A percentile compares a stretch with the other conserved stretches of the same genome.
Evolutionary conservation across 2,797 vertebrate species (phyloP).

Genomic region (Pseudomugil gertrudae): DNA sequence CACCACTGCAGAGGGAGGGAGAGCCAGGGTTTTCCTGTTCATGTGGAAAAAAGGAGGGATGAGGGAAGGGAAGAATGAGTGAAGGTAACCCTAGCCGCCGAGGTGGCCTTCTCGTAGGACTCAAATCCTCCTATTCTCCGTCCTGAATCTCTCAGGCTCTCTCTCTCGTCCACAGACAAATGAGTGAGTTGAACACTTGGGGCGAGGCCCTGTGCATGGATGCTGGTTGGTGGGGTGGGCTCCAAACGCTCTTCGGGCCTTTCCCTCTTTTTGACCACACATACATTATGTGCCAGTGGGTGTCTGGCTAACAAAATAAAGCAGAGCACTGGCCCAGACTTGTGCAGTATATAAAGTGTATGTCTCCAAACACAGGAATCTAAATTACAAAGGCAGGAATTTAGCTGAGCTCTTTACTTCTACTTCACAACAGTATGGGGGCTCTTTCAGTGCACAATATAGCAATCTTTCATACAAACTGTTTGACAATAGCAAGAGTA

Average conservation of each 20-base stretch:
- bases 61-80: slow-evolving; percentile 65
- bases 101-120: slow-evolving; percentile 74
- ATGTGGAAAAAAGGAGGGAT: slow-evolving; percentile 60
- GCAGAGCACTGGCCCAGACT: slow-evolving; percentile 45
- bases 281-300: slow-evolving; percentile 55
- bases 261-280: slow-evolving; percentile 56
- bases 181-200: slow-evolving; percentile 33
- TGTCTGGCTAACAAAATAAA: slow-evolving; percentile 66
- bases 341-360: slow-evolving; percentile 61
- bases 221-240: slow-evolving; percentile 38
- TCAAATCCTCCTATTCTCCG: slow-evolving; percentile 59
- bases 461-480: slow-evolving; percentile 62
- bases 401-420: slow-evolving; percentile 42
- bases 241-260: slow-evolving; percentile 39
- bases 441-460: slow-evolving; percentile 43
- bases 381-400: slow-evolving; percentile 60
- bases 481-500: slow-evolving; percentile 30
- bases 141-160: slow-evolving; percentile 41
- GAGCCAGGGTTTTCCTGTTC: slow-evolving; percentile 70
- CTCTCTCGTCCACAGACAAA: slow-evolving; percentile 33
- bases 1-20: slow-evolving; percentile 56
- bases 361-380: slow-evolving; percentile 57
- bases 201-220: slow-evolving; percentile 9
- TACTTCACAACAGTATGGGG: slow-evolving; percentile 38
- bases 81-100: slow-evolving; percentile 74